These are phyloP conservation scores for Micrastur ruficollis DNA, from an alignment of 2,797 vertebrate genomes.

Conservation along the genomic window DNA sequence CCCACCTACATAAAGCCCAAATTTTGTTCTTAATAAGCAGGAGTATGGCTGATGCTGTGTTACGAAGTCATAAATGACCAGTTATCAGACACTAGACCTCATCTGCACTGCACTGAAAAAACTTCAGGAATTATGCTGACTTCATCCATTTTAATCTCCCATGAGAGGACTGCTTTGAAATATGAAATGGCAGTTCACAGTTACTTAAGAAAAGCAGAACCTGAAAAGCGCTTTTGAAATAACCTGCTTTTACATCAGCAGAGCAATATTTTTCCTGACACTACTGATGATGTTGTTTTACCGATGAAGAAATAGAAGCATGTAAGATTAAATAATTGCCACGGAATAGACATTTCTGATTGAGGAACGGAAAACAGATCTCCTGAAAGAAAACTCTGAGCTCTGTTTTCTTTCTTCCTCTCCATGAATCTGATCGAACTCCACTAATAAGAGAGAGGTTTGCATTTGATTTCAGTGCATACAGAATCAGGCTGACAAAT, in stretches of 20 bases:
- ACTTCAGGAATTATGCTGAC: neutral
- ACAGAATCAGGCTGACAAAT: conserved; percentile 4
- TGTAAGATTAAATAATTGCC: neutral
- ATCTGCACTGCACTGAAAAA: neutral
- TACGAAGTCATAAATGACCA: neutral
- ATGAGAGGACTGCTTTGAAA: neutral
- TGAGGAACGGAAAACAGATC: neutral
- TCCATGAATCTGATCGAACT: neutral
- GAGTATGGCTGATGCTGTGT: neutral
- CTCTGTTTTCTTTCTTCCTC: neutral
- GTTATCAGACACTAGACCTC: neutral
- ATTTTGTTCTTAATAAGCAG: neutral
- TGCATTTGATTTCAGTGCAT: neutral
- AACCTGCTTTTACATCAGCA: neutral
- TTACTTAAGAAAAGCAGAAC: neutral
- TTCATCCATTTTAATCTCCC: neutral
- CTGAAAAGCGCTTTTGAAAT: neutral
- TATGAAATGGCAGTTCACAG: neutral
- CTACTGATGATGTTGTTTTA: neutral
- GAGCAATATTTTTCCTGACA: neutral
- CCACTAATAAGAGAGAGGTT: neutral
- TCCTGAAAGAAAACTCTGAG: neutral
- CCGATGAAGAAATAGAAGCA: neutral
- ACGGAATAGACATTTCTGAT: neutral
- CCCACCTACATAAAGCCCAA: neutral